Evolutionary conservation across 2,113 vertebrate species (phyloP).

Genomic region (Glaucidium brasilianum): DNA sequence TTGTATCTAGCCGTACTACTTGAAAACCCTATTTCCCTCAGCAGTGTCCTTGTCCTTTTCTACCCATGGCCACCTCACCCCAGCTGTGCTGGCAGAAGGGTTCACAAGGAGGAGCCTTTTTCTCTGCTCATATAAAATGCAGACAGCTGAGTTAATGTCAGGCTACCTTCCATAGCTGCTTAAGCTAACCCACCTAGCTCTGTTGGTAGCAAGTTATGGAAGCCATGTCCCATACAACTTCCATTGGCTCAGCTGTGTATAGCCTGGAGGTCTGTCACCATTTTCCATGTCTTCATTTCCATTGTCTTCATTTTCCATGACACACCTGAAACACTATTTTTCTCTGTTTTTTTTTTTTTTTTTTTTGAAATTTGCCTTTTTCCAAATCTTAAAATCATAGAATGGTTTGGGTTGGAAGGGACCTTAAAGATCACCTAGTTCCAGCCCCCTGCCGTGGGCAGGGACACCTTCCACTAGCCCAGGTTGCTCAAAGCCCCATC

Average conservation of each 20-base stretch:
- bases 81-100: not conserved
- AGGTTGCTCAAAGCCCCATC: too few relatives aligned
- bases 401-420: too few relatives aligned
- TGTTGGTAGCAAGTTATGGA: not conserved
- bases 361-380: not conserved
- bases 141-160: not conserved
- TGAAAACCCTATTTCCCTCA: not conserved
- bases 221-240: not conserved
- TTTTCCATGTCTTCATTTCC: too few relatives aligned
- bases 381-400: not conserved
- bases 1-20: not conserved
- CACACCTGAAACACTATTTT: not conserved
- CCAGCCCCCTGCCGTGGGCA: too few relatives aligned
- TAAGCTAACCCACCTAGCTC: not conserved
- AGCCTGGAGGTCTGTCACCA: not conserved
- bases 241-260: not conserved
- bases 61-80: not conserved
- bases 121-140: not conserved
- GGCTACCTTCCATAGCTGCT: not conserved
- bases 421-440: too few relatives aligned
- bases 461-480: too few relatives aligned
- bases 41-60: not conserved
- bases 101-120: not conserved
- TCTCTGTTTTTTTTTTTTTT: not conserved
- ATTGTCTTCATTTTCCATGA: not conserved